Evolutionary conservation across 2,888 invertebrate species (phyloP).

Genomic region (Pelosia muscerda): DNA sequence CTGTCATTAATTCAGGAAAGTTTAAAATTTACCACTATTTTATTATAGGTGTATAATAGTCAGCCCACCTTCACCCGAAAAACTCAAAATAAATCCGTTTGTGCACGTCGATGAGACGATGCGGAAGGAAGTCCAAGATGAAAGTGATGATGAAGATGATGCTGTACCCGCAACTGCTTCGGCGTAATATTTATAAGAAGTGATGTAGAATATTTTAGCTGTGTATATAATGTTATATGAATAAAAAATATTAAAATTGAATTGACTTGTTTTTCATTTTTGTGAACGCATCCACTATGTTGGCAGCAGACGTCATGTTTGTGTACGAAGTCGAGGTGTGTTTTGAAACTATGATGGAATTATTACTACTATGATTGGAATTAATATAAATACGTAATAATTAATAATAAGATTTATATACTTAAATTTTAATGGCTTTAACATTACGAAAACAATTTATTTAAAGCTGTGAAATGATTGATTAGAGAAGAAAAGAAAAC

Average conservation of each 20-base stretch:
- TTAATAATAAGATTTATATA: no score
- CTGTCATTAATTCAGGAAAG: no score
- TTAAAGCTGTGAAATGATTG: neutral
- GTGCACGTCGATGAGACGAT: conserved; percentile 76
- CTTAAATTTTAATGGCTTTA: neutral
- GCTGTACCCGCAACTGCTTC: conserved; percentile 61
- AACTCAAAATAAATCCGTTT: conserved; percentile 89
- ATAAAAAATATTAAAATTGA: conserved; percentile 37
- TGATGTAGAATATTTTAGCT: conserved; percentile 44
- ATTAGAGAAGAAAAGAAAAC: neutral
- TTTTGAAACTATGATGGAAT: conserved; percentile 28
- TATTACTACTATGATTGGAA: no score
- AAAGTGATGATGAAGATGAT: conserved; percentile 80
- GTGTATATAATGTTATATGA: conserved; percentile 42
- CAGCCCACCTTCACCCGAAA: conserved; percentile 89
- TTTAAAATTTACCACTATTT: neutral
- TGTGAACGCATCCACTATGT: conserved; percentile 35
- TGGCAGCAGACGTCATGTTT: conserved; percentile 38
- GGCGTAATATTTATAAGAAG: conserved; percentile 25
- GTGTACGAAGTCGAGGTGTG: conserved; percentile 18
- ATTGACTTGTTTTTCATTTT: conserved; percentile 8
- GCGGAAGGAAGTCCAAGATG: conserved; percentile 74
- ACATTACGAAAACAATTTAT: neutral
- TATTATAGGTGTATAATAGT: conserved; percentile 87
- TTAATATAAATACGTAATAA: no score